Evolutionary conservation across 2,888 invertebrate genomes (phyloP), one percentile per base, ranked within the genome.

Genomic region (Eremobia ochroleuca): DNA sequence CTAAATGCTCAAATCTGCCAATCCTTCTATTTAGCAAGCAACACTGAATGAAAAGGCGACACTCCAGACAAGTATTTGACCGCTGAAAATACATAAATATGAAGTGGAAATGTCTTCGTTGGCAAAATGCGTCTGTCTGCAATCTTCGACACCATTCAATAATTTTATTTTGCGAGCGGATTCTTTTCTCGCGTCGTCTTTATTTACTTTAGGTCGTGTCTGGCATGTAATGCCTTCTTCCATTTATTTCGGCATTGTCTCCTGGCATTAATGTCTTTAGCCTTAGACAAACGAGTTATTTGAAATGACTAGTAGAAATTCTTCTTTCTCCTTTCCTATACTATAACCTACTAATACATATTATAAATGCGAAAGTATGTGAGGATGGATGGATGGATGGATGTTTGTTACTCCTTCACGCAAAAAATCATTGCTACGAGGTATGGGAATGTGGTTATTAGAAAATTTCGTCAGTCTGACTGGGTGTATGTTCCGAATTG

Each of bases 121-220:
- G 25, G 72, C 72, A 28, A 49, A 82, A 77, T 18, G 64, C 40
- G 49, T 81, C 70, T 55, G 40, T 82, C 59, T 81, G 77, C 68
- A 77, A 81, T 69, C 77, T 66, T 55, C 65, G 68, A 77, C 69
- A 69, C 69, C 58, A 76, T 82, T 77, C 81, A 77, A 82, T 82
- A 81, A 81, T 76, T 62, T 70, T 81, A 76, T 81, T 81, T 76
- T 62, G 49, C 43, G 25, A 34, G 49, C 43, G 59, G 66, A 81
- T 67, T 81, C 55, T 70, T 52, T 49, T 81, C 61, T 40, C 55
- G 21, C 18, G 2, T 66, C 65, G 55, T 40, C 28, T 79, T 69
- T 81, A 70, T 81, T 81, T 66, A 58, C 76, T 49, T 31, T 25
- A 58, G 37, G 34, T 70, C 81, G 81, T 81, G 81, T 76, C 80